Evolutionary conservation across 37 sponge, comb jelly and placozoan genomes (phyloP), one percentile per base, ranked within the genome.

Genomic region (Cliona cf. orientalis): DNA sequence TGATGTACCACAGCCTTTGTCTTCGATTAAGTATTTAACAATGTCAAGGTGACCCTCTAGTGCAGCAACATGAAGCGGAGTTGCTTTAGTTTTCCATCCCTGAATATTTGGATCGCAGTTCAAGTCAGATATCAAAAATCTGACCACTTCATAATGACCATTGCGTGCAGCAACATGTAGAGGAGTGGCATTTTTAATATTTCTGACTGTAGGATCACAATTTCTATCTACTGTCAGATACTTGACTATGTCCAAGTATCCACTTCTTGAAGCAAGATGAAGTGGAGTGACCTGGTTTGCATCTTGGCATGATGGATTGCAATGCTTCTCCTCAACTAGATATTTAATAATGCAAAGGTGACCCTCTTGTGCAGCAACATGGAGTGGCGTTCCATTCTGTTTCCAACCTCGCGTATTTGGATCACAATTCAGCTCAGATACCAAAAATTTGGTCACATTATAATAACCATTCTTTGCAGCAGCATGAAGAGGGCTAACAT

Each of bases 81-180:
- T n/a, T n/a, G n/a, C n/a, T n/a, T n/a, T n/a, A n/a, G n/a, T n/a
- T n/a, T n/a, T n/a, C n/a, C n/a, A n/a, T n/a, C n/a, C n/a, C n/a
- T n/a, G n/a, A 19, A 34, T 34, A 12, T 31, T 55, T 33, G 81
- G 81, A 29, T 58, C 36, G 70, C 71, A 68, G n/a, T 56, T 38
- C 44, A 1, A 14, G 22, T 61, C 38, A n/a, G 2, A 14, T 28
- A 74, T 21, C 1, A 84, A 33, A 49, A 32, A 84, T 37, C 49
- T 29, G 0, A 84, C 58, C 22, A 75, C 38, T 2, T 62, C 26
- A 26, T 41, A 7, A 34, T 84, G 67, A 25, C 84, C 84, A 49
- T 66, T 53, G 22, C 34, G 25, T 36, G 84, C 84, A 49, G 84
- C 84, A 43, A 36, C 5, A 45, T 84, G 76, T 5, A 84, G 45